phyloP scores from a whole-genome alignment of 2,113 vertebrate species.

The Calcarius ornatus region DNA sequence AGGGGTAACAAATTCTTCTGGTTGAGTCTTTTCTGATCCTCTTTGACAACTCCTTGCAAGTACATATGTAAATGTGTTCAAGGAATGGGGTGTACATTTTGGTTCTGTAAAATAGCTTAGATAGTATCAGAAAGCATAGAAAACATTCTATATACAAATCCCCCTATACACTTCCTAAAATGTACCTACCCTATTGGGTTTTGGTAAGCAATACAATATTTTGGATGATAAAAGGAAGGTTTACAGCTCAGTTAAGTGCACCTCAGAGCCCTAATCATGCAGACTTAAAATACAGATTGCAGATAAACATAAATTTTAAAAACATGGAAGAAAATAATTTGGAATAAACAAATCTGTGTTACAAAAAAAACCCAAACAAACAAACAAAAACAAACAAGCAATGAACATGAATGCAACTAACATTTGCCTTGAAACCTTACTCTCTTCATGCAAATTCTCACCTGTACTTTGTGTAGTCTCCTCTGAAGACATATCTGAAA shows the following conservation, averaged over 20 bases:
- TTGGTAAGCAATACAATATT: neutral
- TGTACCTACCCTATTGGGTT: neutral
- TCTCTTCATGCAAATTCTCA: constrained; percentile 29
- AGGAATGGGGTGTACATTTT: neutral
- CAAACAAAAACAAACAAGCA: neutral
- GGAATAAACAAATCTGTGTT: neutral
- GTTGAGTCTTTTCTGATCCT: neutral
- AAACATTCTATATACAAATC: neutral
- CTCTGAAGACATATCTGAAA: constrained; percentile 55
- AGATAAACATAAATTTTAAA: neutral
- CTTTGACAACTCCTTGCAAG: neutral
- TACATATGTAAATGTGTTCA: neutral
- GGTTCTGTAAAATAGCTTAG: neutral
- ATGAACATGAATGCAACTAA: neutral
- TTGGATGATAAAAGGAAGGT: neutral
- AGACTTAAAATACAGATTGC: neutral
- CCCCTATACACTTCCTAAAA: neutral
- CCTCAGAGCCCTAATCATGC: neutral
- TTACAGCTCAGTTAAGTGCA: neutral
- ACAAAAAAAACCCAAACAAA: neutral
- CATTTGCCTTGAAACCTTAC: neutral
- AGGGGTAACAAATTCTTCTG: neutral
- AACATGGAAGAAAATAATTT: neutral
- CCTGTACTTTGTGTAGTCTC: constrained; percentile 61
- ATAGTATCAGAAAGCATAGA: neutral